These are phyloP conservation scores for Macrotis lagotis DNA, from an alignment of 2,113 vertebrate species.

Conservation along the genomic window DNA sequence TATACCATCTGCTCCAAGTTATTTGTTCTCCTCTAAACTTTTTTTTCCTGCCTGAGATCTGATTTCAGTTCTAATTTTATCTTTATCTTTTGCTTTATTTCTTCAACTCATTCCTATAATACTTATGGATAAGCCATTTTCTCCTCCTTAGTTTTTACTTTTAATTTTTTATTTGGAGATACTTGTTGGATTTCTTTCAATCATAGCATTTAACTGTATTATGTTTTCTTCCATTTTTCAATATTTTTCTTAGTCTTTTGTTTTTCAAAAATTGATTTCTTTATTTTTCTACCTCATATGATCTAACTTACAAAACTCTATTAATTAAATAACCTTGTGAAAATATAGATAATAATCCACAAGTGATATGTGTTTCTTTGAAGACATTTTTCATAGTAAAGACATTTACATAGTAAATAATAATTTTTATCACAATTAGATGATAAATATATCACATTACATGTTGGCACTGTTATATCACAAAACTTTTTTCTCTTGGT, in stretches of 20 bases:
- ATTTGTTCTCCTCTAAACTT: background rate
- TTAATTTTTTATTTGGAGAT: background rate
- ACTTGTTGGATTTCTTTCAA: background rate
- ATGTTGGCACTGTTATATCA: background rate
- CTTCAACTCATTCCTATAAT: background rate
- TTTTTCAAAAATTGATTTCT: background rate
- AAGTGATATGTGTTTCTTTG: background rate
- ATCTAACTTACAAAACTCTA: background rate
- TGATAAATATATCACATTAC: background rate
- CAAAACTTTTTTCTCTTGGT: background rate
- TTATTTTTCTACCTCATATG: background rate
- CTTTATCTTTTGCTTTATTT: background rate
- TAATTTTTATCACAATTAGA: background rate
- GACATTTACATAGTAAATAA: too few species aligned
- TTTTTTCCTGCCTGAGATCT: background rate
- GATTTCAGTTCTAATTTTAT: background rate
- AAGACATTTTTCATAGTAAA: background rate
- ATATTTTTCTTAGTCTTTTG: background rate
- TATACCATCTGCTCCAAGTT: background rate
- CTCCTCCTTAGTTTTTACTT: background rate
- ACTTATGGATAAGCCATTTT: background rate
- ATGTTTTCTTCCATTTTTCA: background rate
- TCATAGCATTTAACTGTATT: background rate
- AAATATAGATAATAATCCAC: background rate
- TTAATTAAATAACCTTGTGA: background rate